phyloP scores from a whole-genome alignment of 1,140 invertebrate species.

The Hetaerina americana region DNA sequence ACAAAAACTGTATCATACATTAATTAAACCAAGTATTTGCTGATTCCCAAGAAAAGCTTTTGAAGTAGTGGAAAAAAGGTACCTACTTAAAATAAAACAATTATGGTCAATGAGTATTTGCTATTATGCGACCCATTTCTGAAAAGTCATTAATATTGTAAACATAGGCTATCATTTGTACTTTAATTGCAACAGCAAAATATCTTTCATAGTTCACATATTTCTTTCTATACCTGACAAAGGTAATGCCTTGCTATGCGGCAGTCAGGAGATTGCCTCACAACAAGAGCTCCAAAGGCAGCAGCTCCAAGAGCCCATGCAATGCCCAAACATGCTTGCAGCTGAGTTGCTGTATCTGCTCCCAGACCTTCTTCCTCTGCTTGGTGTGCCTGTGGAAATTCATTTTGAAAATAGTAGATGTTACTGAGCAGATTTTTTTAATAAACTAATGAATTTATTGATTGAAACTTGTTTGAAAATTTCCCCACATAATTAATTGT shows the following conservation, averaged over 20 bases:
- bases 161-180: no score
- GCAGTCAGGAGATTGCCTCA: slow-evolving; percentile 71
- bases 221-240: slow-evolving; percentile 36
- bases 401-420: no score
- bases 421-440: no score
- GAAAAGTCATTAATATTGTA: background rate
- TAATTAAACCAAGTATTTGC: no score
- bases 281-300: slow-evolving; percentile 65
- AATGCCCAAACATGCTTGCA: slow-evolving; percentile 67
- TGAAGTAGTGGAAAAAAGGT: no score
- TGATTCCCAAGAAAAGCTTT: no score
- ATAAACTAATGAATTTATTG: background rate
- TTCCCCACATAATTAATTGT: background rate
- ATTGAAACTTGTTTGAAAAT: background rate
- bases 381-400: slow-evolving; percentile 46
- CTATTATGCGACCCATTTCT: no score
- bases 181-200: no score
- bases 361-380: slow-evolving; percentile 57
- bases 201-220: no score
- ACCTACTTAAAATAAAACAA: no score
- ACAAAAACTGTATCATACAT: no score
- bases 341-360: slow-evolving; percentile 45
- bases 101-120: no score
- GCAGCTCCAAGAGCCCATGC: slow-evolving; percentile 71
- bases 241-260: slow-evolving; percentile 74